Conservation (phyloP, 1,140 invertebrate genomes). For the Euura lappo region DNA sequence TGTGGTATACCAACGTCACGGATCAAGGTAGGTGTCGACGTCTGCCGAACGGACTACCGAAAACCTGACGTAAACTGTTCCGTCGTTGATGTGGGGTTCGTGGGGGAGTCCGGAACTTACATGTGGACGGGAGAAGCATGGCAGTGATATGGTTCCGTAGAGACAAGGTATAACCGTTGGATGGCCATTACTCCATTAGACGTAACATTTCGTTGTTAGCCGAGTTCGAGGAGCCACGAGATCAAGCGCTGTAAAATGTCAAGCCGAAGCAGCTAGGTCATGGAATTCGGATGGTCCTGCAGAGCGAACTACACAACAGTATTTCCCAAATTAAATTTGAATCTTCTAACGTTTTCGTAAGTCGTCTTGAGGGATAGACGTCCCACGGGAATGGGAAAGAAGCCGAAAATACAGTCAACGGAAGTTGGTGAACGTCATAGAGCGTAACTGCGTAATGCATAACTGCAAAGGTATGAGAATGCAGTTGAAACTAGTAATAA, state of each 20-base stretch:
- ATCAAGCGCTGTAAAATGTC: not conserved
- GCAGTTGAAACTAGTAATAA: not conserved
- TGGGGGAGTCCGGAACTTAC: not conserved
- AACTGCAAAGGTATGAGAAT: not conserved
- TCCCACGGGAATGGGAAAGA: not conserved
- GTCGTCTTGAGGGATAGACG: not conserved
- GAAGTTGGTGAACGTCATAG: not conserved
- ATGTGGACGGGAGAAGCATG: not conserved
- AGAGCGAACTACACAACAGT: not conserved
- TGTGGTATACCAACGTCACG: not conserved
- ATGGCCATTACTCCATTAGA: not conserved
- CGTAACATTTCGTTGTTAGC: not conserved
- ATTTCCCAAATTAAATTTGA: not conserved
- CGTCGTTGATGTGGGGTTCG: not conserved
- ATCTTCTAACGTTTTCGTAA: not conserved
- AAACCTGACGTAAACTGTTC: not conserved
- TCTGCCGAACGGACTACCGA: no score
- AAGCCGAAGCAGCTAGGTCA: not conserved
- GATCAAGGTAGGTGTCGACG: no score
- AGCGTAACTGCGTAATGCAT: not conserved
- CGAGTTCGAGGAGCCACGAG: not conserved
- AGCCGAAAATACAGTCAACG: not conserved
- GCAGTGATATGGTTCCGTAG: slow-evolving; percentile 6
- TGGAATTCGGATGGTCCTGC: not conserved
- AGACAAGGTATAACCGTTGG: not conserved